A percentile compares a stretch with the other conserved stretches of the same genome.
These are phyloP conservation scores for Cavia aperea DNA, from an alignment of 2,113 vertebrate genomes.

Conservation along the genomic window DNA sequence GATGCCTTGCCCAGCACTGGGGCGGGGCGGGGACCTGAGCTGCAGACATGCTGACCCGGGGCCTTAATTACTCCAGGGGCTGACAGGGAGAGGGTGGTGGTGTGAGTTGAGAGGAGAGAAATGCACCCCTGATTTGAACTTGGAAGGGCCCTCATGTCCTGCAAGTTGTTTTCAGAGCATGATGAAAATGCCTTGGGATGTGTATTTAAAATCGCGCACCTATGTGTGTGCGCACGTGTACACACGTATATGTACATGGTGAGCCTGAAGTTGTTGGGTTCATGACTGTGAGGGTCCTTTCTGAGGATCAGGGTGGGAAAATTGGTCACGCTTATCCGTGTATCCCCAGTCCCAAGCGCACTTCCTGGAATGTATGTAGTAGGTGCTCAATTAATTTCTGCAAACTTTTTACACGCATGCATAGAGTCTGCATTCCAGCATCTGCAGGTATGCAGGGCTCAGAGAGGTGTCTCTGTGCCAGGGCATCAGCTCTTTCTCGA, in stretches of 20 bases:
- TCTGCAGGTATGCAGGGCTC: background rate
- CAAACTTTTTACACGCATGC: accelerated
- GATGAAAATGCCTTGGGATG: background rate
- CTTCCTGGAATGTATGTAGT: background rate
- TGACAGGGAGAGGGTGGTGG: background rate
- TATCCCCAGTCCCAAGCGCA: accelerated
- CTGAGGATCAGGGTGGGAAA: accelerated
- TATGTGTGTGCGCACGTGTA: background rate
- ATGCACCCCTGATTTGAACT: background rate
- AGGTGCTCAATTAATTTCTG: background rate
- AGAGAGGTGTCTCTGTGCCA: background rate
- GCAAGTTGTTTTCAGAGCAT: background rate
- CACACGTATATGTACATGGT: accelerated
- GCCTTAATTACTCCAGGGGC: conserved; percentile 28
- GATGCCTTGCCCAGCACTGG: background rate
- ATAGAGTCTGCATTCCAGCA: background rate
- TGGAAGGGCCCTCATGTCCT: background rate
- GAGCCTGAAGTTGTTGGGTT: background rate
- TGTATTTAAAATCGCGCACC: background rate
- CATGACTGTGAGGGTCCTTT: background rate
- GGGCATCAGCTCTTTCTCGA: no score
- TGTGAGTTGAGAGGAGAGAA: background rate
- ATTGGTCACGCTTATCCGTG: accelerated
- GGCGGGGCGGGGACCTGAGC: background rate
- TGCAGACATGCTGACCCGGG: background rate